Conservation (phyloP, 2,113 vertebrate genomes). For the Odocoileus virginianus region DNA sequence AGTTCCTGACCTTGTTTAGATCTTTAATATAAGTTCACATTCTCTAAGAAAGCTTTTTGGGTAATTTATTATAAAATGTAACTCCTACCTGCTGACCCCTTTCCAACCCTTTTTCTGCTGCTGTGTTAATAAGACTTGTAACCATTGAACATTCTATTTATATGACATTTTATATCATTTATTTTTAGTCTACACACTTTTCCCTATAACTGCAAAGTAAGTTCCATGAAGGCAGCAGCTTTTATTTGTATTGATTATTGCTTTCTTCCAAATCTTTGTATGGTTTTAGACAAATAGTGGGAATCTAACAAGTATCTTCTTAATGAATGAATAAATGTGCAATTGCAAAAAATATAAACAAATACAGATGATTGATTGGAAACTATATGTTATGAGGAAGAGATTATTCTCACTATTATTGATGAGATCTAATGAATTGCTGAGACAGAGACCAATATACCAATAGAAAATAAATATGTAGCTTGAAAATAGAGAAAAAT, state of each 20-base stretch:
- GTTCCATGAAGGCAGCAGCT: background rate
- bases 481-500: background rate
- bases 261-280: background rate
- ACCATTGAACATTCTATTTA: background rate
- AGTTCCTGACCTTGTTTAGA: background rate
- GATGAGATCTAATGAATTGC: background rate
- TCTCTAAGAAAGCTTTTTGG: background rate
- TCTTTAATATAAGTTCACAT: background rate
- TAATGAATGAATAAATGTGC: background rate
- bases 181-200: background rate
- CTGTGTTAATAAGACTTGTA: background rate
- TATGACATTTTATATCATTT: background rate
- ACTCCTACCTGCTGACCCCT: background rate
- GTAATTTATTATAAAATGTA: background rate
- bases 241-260: background rate
- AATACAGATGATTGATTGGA: background rate
- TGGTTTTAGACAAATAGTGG: background rate
- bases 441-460: background rate
- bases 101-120: background rate
- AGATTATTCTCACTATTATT: background rate
- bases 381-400: background rate
- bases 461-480: background rate
- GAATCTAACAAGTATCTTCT: background rate
- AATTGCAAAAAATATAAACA: background rate
- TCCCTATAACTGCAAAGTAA: background rate